Conservation (phyloP, 2,797 vertebrate genomes). For the Luscinia luscinia region DNA sequence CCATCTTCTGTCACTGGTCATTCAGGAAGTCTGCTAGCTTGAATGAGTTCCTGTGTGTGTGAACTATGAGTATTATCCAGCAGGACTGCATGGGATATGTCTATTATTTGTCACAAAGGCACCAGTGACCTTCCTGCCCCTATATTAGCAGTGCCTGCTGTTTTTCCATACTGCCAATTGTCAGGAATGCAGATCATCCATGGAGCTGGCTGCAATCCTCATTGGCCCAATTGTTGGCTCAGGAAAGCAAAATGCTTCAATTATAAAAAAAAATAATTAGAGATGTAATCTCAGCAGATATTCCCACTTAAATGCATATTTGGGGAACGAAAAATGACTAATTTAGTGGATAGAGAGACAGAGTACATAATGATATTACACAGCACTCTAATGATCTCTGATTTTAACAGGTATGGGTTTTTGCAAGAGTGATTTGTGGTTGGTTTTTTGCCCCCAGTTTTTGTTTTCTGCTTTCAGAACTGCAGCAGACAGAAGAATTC, state of each 20-base stretch:
- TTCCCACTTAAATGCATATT: neutral
- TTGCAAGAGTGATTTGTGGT: neutral
- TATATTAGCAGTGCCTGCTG: neutral
- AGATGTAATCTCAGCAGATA: neutral
- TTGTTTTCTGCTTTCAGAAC: neutral
- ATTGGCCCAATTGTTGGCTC: neutral
- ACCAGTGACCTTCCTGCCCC: constrained; percentile 11
- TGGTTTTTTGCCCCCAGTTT: neutral
- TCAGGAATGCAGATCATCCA: neutral
- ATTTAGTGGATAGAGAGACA: neutral
- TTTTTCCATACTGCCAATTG: neutral
- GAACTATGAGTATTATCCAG: neutral
- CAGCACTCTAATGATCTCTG: neutral
- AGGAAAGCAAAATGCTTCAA: neutral
- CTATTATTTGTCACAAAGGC: neutral
- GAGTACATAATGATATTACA: neutral
- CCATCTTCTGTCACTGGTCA: neutral
- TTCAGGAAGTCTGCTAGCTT: neutral
- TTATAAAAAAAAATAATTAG: neutral
- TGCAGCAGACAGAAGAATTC: neutral
- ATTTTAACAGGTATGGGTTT: neutral
- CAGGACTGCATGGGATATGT: neutral
- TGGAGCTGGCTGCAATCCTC: neutral
- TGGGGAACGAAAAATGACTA: neutral
- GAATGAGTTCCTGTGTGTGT: neutral